Evolutionary conservation across 2,888 invertebrate genomes (phyloP), one percentile per base, ranked within the genome.

Genomic region (Zaprionus obscuricornis): DNA sequence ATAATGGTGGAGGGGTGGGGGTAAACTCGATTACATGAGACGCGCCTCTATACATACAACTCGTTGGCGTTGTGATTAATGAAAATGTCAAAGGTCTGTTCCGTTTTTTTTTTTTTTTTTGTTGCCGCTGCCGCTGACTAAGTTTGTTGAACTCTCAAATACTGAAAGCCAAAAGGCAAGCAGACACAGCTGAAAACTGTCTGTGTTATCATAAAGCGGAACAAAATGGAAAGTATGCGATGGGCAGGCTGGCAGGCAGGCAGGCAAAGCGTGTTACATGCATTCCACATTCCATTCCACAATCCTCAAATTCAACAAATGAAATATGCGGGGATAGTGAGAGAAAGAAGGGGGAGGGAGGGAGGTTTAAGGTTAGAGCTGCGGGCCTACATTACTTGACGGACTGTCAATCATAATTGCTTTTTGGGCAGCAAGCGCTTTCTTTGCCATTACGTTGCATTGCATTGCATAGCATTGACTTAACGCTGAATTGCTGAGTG

Each of bases 321-420:
- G 16, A 29, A 4, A 10, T 56, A 42, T 69, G 37, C 62, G 50
- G 46, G n/a, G n/a, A n/a, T n/a, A n/a, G n/a, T n/a, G n/a, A n/a
- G n/a, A n/a, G n/a, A n/a, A n/a, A n/a, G n/a, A n/a, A n/a, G n/a
- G n/a, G n/a, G n/a, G n/a, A n/a, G n/a, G n/a, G n/a, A n/a, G n/a
- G n/a, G n/a, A n/a, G n/a, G n/a, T n/a, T n/a, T n/a, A n/a, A 57
- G 43, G 60, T 62, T 59, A 34, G 63, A 64, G 64, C 68, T 65
- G 68, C 65, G 67, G 67, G 65, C 51, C 26, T 37, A 58, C 49
- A n/a, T 7, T 22, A 49, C 45, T 20, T 78, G 81, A 72, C 65
- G 58, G 36, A 72, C 76, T 78, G 78, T 78, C 78, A 78, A 85
- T 85, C 78, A 85, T 78, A 85, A 85, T 85, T 77, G 84, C 60